Evolutionary conservation across 1,140 invertebrate species (phyloP).

Genomic region (Ectropis grisescens): DNA sequence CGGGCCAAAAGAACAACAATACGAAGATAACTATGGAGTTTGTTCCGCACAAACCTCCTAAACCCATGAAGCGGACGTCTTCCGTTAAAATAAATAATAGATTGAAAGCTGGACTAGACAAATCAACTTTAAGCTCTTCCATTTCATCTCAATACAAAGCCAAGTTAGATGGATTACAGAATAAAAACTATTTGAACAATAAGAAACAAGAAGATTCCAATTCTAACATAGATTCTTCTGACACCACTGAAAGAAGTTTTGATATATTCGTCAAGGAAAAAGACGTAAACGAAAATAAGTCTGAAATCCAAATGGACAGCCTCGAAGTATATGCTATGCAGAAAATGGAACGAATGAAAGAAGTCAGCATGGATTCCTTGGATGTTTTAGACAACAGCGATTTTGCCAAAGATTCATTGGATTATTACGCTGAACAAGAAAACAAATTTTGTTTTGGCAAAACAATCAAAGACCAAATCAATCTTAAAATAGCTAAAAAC

Average conservation of each 20-base stretch:
- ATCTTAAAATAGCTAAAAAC: slow-evolving; percentile 34
- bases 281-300: slow-evolving; percentile 72
- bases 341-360: slow-evolving; percentile 54
- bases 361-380: slow-evolving; percentile 66
- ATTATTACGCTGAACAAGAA: slow-evolving; percentile 55
- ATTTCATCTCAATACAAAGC: slow-evolving; percentile 64
- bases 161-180: slow-evolving; percentile 64
- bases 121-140: slow-evolving; percentile 52
- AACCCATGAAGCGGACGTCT: slow-evolving; percentile 63
- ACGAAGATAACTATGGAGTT: slow-evolving; percentile 70
- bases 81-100: slow-evolving; percentile 63
- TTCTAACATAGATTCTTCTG: slow-evolving; percentile 39
- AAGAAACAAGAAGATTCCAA: slow-evolving; percentile 51
- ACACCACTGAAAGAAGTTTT: slow-evolving; percentile 67
- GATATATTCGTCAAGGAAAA: slow-evolving; percentile 73
- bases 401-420: slow-evolving; percentile 63
- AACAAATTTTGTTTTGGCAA: slow-evolving; percentile 34
- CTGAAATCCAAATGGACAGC: slow-evolving; percentile 71
- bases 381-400: slow-evolving; percentile 60
- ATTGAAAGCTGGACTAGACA: slow-evolving; percentile 53
- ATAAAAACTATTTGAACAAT: slow-evolving; percentile 52
- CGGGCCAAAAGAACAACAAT: slow-evolving; percentile 64
- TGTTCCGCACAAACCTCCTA: slow-evolving; percentile 73
- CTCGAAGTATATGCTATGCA: slow-evolving; percentile 71
- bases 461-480: slow-evolving; percentile 41